Evolutionary conservation across 2,888 invertebrate species (phyloP).

Genomic region (Ctena decussata): DNA sequence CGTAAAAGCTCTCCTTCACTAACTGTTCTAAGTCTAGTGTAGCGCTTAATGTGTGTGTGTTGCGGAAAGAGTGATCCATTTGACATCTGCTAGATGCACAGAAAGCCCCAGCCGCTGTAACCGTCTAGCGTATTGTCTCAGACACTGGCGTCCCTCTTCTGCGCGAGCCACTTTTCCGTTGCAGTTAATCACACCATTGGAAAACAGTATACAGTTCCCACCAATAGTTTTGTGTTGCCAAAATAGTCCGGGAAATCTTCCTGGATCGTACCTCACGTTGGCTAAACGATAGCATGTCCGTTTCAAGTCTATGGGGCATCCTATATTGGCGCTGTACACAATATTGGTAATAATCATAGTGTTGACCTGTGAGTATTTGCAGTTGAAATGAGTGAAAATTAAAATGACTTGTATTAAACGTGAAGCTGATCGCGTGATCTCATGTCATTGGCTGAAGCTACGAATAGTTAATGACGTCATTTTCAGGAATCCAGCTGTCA

Average conservation of each 20-base stretch:
- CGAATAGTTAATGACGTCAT: conserved; percentile 25
- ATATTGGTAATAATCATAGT: neutral
- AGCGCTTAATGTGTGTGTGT: neutral
- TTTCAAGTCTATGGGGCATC: neutral
- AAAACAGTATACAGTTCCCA: too few relatives aligned
- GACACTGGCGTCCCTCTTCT: conserved; percentile 14
- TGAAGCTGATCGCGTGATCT: neutral
- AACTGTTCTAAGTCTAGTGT: conserved; percentile 5
- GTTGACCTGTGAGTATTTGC: neutral
- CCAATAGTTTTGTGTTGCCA: too few relatives aligned
- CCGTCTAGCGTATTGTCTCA: conserved; percentile 23
- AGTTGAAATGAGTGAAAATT: neutral
- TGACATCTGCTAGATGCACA: neutral
- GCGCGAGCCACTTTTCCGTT: too few relatives aligned
- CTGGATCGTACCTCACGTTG: too few relatives aligned
- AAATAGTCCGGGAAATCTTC: too few relatives aligned
- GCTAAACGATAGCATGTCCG: neutral
- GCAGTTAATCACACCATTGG: too few relatives aligned
- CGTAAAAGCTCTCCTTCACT: neutral
- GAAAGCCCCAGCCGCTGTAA: conserved; percentile 17
- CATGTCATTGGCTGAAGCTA: neutral
- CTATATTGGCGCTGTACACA: neutral
- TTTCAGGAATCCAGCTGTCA: conserved; percentile 43
- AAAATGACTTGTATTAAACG: neutral
- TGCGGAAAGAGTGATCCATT: conserved; percentile 21